Evolutionary conservation across 2,797 vertebrate genomes (phyloP).

Genomic region (Schizopygopsis malacanthus): DNA sequence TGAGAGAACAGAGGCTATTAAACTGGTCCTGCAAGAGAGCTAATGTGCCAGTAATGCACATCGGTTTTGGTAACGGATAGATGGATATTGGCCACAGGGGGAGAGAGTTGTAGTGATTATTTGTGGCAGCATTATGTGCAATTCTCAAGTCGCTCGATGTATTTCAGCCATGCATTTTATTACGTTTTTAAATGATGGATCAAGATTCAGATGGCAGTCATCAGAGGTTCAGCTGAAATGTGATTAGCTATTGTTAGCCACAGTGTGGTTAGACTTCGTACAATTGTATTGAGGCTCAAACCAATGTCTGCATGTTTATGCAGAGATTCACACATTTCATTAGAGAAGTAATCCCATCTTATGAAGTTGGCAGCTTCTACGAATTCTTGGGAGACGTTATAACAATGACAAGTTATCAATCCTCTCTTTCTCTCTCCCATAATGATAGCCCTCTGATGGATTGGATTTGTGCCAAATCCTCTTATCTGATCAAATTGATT

Average conservation of each 20-base stretch:
- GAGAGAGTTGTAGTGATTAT: conserved; percentile 19
- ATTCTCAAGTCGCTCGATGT: background rate
- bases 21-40: conserved; percentile 31
- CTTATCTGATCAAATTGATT: conserved; percentile 69
- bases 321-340: background rate
- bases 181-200: background rate
- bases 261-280: background rate
- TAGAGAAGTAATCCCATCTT: conserved; percentile 2
- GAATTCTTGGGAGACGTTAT: conserved; percentile 10
- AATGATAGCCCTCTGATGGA: conserved; percentile 38
- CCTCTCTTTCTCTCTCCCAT: background rate
- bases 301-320: background rate
- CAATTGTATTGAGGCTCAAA: conserved; percentile 1
- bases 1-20: conserved; percentile 41
- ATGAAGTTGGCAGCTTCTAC: conserved; percentile 7
- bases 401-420: conserved; percentile 4
- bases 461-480: conserved; percentile 45
- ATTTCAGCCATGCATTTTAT: conserved; percentile 22
- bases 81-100: conserved; percentile 19
- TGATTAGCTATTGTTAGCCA: background rate
- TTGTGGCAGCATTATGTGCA: background rate
- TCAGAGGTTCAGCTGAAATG: background rate
- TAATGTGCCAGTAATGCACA: conserved; percentile 32
- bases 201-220: conserved; percentile 8
- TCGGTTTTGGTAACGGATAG: conserved; percentile 5